These are phyloP conservation scores for Plestiodon gilberti DNA, from an alignment of 2,113 vertebrate species.

Conservation along the genomic window DNA sequence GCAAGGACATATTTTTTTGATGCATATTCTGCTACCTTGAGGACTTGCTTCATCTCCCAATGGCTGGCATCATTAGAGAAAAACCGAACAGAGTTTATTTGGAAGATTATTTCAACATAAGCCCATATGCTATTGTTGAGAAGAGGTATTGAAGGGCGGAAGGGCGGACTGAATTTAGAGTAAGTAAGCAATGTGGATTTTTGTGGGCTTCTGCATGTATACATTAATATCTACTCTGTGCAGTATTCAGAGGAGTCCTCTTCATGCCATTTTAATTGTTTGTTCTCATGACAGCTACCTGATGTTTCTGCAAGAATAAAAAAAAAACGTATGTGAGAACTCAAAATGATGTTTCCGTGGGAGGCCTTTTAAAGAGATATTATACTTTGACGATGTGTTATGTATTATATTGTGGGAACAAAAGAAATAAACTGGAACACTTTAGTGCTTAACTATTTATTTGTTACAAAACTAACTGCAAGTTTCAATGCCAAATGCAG, in stretches of 20 bases:
- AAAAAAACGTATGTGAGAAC: slow-evolving; percentile 52
- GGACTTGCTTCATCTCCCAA: neutral
- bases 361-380: neutral
- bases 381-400: neutral
- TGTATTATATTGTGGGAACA: slow-evolving; percentile 34
- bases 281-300: neutral
- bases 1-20: neutral
- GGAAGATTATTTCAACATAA: neutral
- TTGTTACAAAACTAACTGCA: neutral
- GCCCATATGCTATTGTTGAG: neutral
- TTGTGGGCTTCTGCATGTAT: neutral
- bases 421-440: neutral
- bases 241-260: neutral
- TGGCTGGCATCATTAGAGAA: neutral
- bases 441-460: neutral
- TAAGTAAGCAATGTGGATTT: neutral
- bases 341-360: slow-evolving; percentile 17
- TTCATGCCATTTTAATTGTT: neutral
- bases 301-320: neutral
- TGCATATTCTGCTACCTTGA: neutral
- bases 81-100: neutral
- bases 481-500: neutral
- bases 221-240: neutral
- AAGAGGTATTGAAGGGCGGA: neutral
- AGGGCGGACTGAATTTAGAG: neutral